Evolutionary conservation across 1,140 invertebrate genomes (phyloP).

Genomic region (Trichomalopsis sarcophagae): DNA sequence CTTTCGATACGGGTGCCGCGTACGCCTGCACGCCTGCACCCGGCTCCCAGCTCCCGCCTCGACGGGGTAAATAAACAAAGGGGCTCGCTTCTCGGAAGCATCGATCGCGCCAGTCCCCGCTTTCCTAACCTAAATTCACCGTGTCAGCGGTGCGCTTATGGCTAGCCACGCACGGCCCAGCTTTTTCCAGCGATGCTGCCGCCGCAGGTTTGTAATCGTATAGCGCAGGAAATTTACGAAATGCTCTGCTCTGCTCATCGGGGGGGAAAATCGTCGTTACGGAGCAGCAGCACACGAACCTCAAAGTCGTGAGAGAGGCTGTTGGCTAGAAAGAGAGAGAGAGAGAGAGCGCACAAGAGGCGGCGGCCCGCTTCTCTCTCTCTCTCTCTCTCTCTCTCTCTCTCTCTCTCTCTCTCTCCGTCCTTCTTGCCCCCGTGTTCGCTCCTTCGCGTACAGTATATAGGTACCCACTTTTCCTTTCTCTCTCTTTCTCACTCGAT

Average conservation of each 20-base stretch:
- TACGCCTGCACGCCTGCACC: neutral
- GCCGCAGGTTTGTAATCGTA: no score
- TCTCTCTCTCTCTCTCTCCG: conserved; percentile 31
- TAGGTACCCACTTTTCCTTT: conserved; percentile 29
- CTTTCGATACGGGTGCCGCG: neutral
- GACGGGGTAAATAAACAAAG: conserved; percentile 27
- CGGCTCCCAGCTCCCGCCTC: neutral
- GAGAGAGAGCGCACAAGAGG: conserved; percentile 14
- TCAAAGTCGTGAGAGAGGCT: no score
- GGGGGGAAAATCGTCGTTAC: neutral
- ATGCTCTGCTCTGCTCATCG: neutral
- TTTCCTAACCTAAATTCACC: conserved; percentile 45
- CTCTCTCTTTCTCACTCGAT: conserved; percentile 18
- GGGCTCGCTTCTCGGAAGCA: neutral
- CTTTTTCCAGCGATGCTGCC: no score
- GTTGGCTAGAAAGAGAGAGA: neutral
- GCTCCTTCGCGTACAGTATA: neutral
- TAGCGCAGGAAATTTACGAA: neutral
- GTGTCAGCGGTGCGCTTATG: neutral
- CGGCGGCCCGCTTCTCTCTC: conserved; percentile 47
- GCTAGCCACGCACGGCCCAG: no score
- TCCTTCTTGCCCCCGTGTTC: neutral
- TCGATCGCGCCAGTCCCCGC: conserved; percentile 15
- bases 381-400: conserved; percentile 21
- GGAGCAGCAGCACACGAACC: neutral